These are phyloP conservation scores for Pseudomyrmex concolor DNA, from an alignment of 1,140 invertebrate genomes.

Conservation along the genomic window DNA sequence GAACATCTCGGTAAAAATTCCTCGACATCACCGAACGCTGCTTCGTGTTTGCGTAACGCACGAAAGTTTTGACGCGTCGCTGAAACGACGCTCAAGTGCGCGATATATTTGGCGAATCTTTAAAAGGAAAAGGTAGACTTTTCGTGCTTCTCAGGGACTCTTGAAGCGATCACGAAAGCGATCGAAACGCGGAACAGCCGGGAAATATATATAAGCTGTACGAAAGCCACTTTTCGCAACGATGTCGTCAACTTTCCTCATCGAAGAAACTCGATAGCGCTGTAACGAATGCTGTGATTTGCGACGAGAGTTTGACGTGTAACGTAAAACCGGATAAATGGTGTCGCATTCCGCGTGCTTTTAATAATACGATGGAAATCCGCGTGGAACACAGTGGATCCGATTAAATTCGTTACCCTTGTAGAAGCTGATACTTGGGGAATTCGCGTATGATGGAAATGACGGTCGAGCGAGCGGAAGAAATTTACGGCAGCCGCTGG, in stretches of 20 bases:
- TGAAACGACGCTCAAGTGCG: not conserved
- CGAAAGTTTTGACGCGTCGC: not conserved
- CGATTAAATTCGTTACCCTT: slow-evolving; percentile 3
- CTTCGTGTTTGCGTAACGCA: slow-evolving; percentile 12
- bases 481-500: not conserved
- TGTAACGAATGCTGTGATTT: not conserved
- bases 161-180: not conserved
- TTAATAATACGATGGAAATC: not conserved
- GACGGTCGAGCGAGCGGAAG: not conserved
- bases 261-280: not conserved
- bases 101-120: not conserved
- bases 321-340: not conserved
- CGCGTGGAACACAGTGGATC: not conserved
- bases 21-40: not conserved
- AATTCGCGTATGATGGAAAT: slow-evolving; percentile 56
- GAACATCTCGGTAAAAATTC: not conserved
- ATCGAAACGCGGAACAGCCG: not conserved
- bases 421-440: slow-evolving; percentile 1
- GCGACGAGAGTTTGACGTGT: not conserved
- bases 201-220: not conserved
- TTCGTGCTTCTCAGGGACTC: not conserved
- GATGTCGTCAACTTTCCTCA: not conserved
- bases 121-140: not conserved
- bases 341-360: not conserved
- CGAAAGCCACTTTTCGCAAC: not conserved